These are phyloP conservation scores for Setipinna tenuifilis DNA, from an alignment of 2,797 vertebrate species.

Conservation along the genomic window DNA sequence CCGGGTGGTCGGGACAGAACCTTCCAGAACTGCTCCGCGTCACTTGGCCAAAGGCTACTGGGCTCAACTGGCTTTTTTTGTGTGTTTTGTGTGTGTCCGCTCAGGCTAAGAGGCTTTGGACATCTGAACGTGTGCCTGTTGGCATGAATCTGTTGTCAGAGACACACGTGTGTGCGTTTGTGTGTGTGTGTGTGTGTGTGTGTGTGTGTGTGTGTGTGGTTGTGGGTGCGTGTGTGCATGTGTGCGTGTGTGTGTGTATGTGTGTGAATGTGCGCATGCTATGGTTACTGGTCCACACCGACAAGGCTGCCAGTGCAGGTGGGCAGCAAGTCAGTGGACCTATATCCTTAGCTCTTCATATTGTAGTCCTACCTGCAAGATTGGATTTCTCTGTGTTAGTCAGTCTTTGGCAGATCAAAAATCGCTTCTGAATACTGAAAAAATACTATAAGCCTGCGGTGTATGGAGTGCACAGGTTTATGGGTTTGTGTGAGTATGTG, in stretches of 20 bases:
- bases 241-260: conserved; percentile 43
- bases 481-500: not conserved
- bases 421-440: not conserved
- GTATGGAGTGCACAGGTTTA: not conserved
- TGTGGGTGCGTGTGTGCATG: conserved; percentile 33
- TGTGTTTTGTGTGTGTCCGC: not conserved
- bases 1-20: conserved; percentile 14
- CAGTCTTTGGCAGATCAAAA: not conserved
- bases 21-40: conserved; percentile 36
- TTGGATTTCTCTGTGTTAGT: not conserved
- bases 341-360: not conserved
- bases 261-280: not conserved
- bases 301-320: conserved; percentile 29
- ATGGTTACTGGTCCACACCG: conserved; percentile 35
- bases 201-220: conserved; percentile 44
- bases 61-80: conserved; percentile 17
- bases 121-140: conserved; percentile 26
- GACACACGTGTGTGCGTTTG: no score
- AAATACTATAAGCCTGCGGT: not conserved
- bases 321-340: not conserved
- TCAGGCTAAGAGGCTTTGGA: conserved; percentile 47
- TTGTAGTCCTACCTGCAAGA: not conserved
- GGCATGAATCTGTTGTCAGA: conserved; percentile 28
- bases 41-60: conserved; percentile 40
- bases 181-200: conserved; percentile 42